Conservation (phyloP, 2,113 vertebrate species). For the Patagioenas fasciata region DNA sequence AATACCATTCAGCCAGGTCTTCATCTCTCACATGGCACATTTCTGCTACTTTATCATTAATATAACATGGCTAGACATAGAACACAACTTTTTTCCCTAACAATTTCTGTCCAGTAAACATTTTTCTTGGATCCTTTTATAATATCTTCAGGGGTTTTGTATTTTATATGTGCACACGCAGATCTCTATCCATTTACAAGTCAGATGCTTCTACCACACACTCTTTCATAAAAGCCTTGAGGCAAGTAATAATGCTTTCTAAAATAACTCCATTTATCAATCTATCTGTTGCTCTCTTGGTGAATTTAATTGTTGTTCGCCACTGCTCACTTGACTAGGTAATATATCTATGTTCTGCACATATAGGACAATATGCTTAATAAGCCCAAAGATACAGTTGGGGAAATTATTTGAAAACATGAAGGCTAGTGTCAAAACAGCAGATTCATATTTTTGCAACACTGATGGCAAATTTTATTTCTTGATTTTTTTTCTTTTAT, state of each 20-base stretch:
- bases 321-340: slow-evolving; percentile 58
- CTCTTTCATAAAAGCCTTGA: slow-evolving; percentile 46
- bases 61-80: not conserved
- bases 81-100: not conserved
- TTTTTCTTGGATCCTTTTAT: slow-evolving; percentile 48
- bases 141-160: slow-evolving; percentile 27
- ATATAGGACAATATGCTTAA: slow-evolving; percentile 49
- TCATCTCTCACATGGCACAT: not conserved
- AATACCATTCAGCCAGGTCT: not conserved
- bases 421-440: slow-evolving; percentile 13
- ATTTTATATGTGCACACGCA: slow-evolving; percentile 8
- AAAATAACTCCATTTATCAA: slow-evolving; percentile 68
- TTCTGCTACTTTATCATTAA: slow-evolving; percentile 10
- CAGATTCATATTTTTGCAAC: not conserved
- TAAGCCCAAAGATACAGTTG: slow-evolving; percentile 22
- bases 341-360: slow-evolving; percentile 43
- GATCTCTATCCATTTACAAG: slow-evolving; percentile 36
- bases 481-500: not conserved
- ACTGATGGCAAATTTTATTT: slow-evolving; percentile 7
- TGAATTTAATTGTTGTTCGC: slow-evolving; percentile 70
- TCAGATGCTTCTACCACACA: slow-evolving; percentile 26
- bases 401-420: slow-evolving; percentile 13
- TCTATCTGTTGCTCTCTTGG: slow-evolving; percentile 50
- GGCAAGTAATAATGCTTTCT: slow-evolving; percentile 66
- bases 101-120: slow-evolving; percentile 27